Evolutionary conservation across 1,140 invertebrate genomes (phyloP).

Genomic region (Aphaenogaster floridana): DNA sequence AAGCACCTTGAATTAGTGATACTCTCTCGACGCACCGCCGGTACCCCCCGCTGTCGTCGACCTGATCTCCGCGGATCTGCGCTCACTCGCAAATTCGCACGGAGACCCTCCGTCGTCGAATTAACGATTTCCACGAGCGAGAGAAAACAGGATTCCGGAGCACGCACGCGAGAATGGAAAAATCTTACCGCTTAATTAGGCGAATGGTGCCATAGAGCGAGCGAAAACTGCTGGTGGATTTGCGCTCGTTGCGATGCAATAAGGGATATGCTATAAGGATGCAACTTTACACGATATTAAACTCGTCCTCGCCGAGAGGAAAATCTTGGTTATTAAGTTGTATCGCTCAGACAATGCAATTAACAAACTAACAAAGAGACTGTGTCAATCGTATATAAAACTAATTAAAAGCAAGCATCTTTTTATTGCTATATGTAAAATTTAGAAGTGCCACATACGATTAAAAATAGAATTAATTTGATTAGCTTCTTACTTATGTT

Average conservation of each 20-base stretch:
- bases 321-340: constrained; percentile 18
- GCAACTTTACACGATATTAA: constrained; percentile 38
- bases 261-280: background rate
- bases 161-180: constrained; percentile 1
- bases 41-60: constrained; percentile 66
- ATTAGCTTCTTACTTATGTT: background rate
- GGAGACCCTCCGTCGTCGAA: constrained; percentile 37
- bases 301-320: background rate
- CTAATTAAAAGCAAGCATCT: background rate
- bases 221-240: constrained; percentile 20
- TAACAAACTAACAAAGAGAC: constrained; percentile 5
- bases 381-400: background rate
- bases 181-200: constrained; percentile 53
- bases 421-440: background rate
- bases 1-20: constrained; percentile 68
- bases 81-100: constrained; percentile 70
- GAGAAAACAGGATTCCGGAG: constrained; percentile 53
- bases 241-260: background rate
- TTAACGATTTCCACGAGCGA: constrained; percentile 48
- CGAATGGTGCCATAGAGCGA: constrained; percentile 15
- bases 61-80: constrained; percentile 48
- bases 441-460: background rate
- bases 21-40: constrained; percentile 68
- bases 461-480: background rate
- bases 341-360: background rate